phyloP scores from a whole-genome alignment of 2,888 invertebrate genomes.

The Odontocerum albicorne region DNA sequence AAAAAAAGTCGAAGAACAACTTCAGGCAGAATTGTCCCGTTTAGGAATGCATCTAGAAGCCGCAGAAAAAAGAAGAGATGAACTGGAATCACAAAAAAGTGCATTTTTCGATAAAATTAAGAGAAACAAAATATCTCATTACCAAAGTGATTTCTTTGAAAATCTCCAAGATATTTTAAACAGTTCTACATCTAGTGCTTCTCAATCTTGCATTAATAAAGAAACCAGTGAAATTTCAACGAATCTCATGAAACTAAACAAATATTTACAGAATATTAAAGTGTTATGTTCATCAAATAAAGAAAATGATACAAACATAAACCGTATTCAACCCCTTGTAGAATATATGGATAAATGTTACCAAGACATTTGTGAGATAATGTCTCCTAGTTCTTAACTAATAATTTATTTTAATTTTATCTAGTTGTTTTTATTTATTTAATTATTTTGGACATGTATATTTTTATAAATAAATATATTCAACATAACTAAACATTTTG shows the following conservation, averaged over 20 bases:
- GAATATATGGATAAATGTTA: slow-evolving; percentile 17
- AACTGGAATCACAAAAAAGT: slow-evolving; percentile 47
- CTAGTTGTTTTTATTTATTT: too few relatives aligned
- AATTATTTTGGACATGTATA: too few relatives aligned
- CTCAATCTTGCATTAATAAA: neutral
- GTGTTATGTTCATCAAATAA: neutral
- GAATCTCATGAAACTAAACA: neutral
- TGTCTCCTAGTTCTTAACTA: too few relatives aligned
- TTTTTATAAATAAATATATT: too few relatives aligned
- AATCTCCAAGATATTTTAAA: slow-evolving; percentile 53
- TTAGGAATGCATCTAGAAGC: slow-evolving; percentile 43
- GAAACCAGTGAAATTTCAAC: neutral
- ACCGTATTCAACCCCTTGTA: slow-evolving; percentile 10
- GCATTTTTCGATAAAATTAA: slow-evolving; percentile 47
- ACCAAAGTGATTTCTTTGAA: slow-evolving; percentile 54
- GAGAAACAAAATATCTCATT: slow-evolving; percentile 47
- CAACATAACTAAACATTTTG: too few relatives aligned
- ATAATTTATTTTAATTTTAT: too few relatives aligned
- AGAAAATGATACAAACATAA: neutral
- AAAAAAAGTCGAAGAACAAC: slow-evolving; percentile 42
- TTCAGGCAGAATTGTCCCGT: slow-evolving; percentile 42
- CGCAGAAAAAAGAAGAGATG: slow-evolving; percentile 51
- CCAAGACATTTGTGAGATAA: slow-evolving; percentile 18
- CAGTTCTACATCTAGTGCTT: slow-evolving; percentile 3
- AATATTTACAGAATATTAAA: neutral